phyloP scores from a whole-genome alignment of 2,797 vertebrate genomes.

The Microctenopoma lineatum region DNA sequence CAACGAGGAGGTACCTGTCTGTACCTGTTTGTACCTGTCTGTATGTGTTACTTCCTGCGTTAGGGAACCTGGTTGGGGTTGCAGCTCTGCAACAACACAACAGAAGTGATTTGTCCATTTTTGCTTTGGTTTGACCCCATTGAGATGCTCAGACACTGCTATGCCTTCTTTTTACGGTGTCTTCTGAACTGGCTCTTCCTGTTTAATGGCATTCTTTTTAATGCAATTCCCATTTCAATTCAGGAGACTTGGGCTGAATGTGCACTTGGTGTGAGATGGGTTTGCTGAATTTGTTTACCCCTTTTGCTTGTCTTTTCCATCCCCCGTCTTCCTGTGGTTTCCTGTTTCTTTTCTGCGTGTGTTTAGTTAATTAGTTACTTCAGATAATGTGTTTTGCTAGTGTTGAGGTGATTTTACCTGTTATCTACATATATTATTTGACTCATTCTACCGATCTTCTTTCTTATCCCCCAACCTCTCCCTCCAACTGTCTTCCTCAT shows the following conservation, averaged over 20 bases:
- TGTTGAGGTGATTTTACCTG: neutral
- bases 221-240: constrained; percentile 38
- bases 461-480: neutral
- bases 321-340: neutral
- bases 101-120: constrained; percentile 2
- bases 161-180: constrained; percentile 5
- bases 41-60: no score
- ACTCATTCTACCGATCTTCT: no score
- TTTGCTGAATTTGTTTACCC: constrained; percentile 4
- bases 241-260: constrained; percentile 5
- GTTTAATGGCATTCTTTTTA: constrained; percentile 33
- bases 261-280: constrained; percentile 6
- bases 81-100: neutral
- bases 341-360: neutral
- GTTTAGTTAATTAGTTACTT: neutral
- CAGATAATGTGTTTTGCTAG: neutral
- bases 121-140: neutral
- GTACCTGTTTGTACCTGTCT: neutral
- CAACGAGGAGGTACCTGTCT: constrained; percentile 88
- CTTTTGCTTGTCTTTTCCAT: neutral
- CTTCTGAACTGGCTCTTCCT: constrained; percentile 11
- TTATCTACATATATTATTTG: neutral
- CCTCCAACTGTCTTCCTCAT: neutral
- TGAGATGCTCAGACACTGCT: constrained; percentile 1
- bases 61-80: neutral